Evolutionary conservation across 2,888 invertebrate genomes (phyloP).

Genomic region (Molorchus minor): DNA sequence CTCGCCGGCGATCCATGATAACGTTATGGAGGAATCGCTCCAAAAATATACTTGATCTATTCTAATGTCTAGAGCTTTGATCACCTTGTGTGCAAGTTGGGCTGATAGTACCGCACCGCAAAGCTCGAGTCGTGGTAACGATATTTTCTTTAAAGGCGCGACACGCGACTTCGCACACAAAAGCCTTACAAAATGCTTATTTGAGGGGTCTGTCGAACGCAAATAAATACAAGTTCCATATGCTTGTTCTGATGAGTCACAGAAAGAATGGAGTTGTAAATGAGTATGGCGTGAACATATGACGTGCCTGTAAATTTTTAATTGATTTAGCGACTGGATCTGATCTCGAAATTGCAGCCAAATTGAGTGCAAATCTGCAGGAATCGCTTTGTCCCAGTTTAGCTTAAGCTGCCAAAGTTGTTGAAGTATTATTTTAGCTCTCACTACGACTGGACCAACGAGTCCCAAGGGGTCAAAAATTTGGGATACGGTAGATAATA

Average conservation of each 20-base stretch:
- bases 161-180: slow-evolving; percentile 9
- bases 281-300: neutral
- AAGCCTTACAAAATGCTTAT: neutral
- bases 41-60: slow-evolving; percentile 29
- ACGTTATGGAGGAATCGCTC: slow-evolving; percentile 40
- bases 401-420: slow-evolving; percentile 41
- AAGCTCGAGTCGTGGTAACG: slow-evolving; percentile 25
- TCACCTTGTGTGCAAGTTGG: slow-evolving; percentile 20
- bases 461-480: slow-evolving; percentile 10
- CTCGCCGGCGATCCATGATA: slow-evolving; percentile 33
- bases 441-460: slow-evolving; percentile 25
- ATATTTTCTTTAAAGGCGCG: neutral
- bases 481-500: slow-evolving; percentile 13
- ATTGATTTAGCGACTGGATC: slow-evolving; percentile 26
- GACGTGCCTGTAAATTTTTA: slow-evolving; percentile 30
- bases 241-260: slow-evolving; percentile 34
- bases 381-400: slow-evolving; percentile 47
- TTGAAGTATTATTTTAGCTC: slow-evolving; percentile 46
- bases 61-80: slow-evolving; percentile 7
- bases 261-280: slow-evolving; percentile 38
- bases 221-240: slow-evolving; percentile 34
- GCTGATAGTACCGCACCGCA: slow-evolving; percentile 32
- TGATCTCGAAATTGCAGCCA: slow-evolving; percentile 19
- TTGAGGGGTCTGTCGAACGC: slow-evolving; percentile 12
- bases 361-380: slow-evolving; percentile 25